Evolutionary conservation across 1,140 invertebrate species (phyloP), one percentile per base, ranked within the genome.

Genomic region (Nixonia krombeini): DNA sequence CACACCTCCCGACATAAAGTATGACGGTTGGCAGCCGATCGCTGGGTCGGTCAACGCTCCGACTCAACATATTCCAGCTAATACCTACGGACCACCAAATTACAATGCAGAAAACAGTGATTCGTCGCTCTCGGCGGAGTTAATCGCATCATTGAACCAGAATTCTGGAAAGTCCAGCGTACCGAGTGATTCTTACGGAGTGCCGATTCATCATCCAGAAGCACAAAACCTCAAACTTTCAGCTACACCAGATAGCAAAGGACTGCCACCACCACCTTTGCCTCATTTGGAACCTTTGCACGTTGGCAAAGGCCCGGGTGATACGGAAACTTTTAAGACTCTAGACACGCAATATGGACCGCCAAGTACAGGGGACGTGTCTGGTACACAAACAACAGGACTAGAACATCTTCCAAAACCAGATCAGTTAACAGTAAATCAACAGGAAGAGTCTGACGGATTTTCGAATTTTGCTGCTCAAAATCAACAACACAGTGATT

Each of bases 21-120:
- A 93, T 71, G 93, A 94, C 62, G 93, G 93, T 21, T 94, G 92
- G 92, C 92, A 92, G 72, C 92, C 92, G 9, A 93, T 94, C 33
- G 89, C 91, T 21, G 91, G 91, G 25, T 81, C 87, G 13, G 72
- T 87, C 7, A 78, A 78, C 45, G 77, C 52, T 72, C 82, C 53
- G 51, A 74, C 81, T 21, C 73, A 73, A 21, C 57, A 59, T 10
- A 41, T 45, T 52, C 26, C 29, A 25, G 17, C 13, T 18, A 56
- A 59, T 47, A 21, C 29, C 13, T 64, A 59, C 45, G 62, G 37
- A 31, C 47, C 51, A 35, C 58, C 66, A 6, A 49, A 62, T 1
- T 18, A 49, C 31, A 61, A 44, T 7, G 15, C 46, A 29, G 7
- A 15, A 6, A 46, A 67, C 18, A 69, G 33, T 28, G 23, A 59